phyloP scores from a whole-genome alignment of 2,113 vertebrate species.

The Neolamprologus sp. region DNA sequence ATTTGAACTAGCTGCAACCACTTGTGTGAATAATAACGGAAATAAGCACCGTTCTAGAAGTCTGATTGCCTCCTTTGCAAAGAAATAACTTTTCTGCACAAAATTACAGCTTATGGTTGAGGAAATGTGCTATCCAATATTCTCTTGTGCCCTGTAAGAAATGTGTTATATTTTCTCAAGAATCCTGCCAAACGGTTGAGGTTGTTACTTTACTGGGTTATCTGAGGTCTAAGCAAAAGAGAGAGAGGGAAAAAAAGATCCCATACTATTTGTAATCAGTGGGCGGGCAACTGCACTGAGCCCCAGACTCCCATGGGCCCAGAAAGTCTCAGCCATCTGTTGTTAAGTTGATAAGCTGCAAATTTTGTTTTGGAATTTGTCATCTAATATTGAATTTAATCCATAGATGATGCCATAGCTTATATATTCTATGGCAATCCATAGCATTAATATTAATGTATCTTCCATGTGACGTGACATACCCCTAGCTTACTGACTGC shows the following conservation, averaged over 20 bases:
- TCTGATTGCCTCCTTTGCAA: slow-evolving; percentile 1
- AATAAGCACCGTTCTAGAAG: not conserved
- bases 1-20: not conserved
- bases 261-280: not conserved
- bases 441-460: not conserved
- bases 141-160: not conserved
- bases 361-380: not conserved
- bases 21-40: not conserved
- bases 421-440: not conserved
- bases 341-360: not conserved
- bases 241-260: not conserved
- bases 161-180: not conserved
- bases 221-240: not conserved
- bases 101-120: not conserved
- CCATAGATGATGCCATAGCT: not conserved
- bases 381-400: not conserved
- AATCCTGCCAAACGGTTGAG: not conserved
- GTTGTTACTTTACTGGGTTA: not conserved
- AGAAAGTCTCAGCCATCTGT: not conserved
- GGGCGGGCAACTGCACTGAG: not conserved
- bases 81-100: not conserved
- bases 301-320: not conserved
- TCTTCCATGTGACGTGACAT: not conserved
- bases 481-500: not conserved
- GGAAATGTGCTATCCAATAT: not conserved